Percentiles rank a stretch among this genome's conserved stretches.
Conservation (phyloP, 2,888 invertebrate species). For the Ceraclea dissimilis region DNA sequence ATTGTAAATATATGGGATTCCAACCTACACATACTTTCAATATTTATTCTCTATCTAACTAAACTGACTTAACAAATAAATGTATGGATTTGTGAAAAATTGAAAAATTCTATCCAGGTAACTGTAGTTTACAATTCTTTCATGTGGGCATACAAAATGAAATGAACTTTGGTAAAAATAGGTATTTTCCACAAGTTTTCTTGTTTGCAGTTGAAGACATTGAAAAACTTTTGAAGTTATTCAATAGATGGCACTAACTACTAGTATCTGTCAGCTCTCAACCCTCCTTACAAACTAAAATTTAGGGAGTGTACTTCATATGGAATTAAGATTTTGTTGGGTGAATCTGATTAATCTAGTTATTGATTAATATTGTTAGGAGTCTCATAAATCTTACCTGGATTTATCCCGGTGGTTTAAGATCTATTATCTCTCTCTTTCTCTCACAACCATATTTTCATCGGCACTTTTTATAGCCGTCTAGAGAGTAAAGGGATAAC, state of each 20-base stretch:
- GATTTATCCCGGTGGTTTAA: constrained; percentile 45
- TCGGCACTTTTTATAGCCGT: constrained; percentile 58
- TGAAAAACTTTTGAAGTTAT: background rate
- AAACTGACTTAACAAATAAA: too few species aligned
- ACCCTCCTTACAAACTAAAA: background rate
- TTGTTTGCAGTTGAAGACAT: too few species aligned
- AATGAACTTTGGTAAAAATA: too few species aligned
- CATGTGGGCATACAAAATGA: background rate
- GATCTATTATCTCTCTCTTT: constrained; percentile 45
- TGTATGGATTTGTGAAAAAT: too few species aligned
- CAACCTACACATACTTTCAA: background rate
- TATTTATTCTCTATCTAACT: background rate
- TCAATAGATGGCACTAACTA: background rate
- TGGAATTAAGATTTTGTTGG: too few species aligned
- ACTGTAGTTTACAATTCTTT: background rate
- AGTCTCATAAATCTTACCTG: constrained; percentile 41
- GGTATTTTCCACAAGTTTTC: too few species aligned
- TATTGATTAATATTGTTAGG: background rate
- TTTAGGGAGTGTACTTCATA: too few species aligned
- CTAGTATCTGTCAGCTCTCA: background rate
- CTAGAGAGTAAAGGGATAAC: constrained; percentile 59
- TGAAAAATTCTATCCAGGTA: background rate
- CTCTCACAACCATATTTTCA: constrained; percentile 50
- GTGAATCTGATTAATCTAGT: background rate
- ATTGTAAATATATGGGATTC: background rate